These are phyloP conservation scores for Drosophila rhopaloa DNA, from an alignment of 1,140 invertebrate genomes.

Conservation along the genomic window DNA sequence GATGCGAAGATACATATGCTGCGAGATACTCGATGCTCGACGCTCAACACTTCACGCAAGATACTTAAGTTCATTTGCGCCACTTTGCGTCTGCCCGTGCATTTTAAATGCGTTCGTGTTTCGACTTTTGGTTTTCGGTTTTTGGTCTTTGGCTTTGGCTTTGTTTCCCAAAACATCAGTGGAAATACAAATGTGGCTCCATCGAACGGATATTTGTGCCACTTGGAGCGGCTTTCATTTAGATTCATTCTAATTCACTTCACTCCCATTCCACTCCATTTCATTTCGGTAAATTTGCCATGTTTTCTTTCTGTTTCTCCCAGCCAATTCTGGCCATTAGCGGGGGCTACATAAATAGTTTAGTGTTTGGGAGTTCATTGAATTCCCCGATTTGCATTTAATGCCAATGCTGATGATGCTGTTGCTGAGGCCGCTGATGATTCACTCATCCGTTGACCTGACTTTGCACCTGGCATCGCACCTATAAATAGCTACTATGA, in stretches of 20 bases:
- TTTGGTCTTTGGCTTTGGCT: constrained; percentile 18
- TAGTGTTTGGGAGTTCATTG: constrained; percentile 18
- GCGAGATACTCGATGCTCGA: constrained; percentile 37
- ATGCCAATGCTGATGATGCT: background rate
- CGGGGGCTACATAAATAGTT: constrained; percentile 28
- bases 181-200: constrained; percentile 39
- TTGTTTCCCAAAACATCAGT: constrained; percentile 4
- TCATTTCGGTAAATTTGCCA: constrained; percentile 36
- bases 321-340: background rate
- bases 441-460: constrained; percentile 7
- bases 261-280: constrained; percentile 39
- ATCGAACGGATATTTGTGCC: constrained; percentile 67
- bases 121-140: constrained; percentile 25
- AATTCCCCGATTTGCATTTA: constrained; percentile 26
- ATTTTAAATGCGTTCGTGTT: constrained; percentile 64
- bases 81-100: constrained; percentile 63
- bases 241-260: constrained; percentile 20
- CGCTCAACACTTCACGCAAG: constrained; percentile 49
- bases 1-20: constrained; percentile 29
- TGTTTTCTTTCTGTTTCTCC: constrained; percentile 2
- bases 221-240: constrained; percentile 27
- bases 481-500: constrained; percentile 41
- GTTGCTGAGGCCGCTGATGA: constrained; percentile 8
- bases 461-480: constrained; percentile 1
- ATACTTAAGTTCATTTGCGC: constrained; percentile 80